Percentiles rank a stretch among this genome's conserved stretches.
phyloP scores from a whole-genome alignment of 2,113 vertebrate species.

The Sceloporus undulatus region DNA sequence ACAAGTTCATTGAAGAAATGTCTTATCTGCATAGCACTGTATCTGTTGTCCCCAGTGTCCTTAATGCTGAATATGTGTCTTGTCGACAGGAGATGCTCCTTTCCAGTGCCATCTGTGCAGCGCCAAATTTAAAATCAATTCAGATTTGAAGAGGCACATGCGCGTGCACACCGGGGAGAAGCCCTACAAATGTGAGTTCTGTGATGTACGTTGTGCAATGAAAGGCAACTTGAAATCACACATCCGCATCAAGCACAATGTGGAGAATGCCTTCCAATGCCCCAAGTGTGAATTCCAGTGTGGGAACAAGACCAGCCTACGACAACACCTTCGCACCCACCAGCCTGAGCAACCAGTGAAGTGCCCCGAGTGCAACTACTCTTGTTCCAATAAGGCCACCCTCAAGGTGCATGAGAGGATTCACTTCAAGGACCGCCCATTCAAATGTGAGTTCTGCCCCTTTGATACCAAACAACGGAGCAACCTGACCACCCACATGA shows the following conservation, averaged over 20 bases:
- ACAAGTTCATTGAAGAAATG: rapidly evolving
- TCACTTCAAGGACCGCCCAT: constrained; percentile 93
- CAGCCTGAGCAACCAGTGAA: constrained; percentile 88
- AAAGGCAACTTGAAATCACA: constrained; percentile 98
- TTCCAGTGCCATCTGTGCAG: constrained; percentile 96
- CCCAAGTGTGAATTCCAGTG: constrained; percentile 91
- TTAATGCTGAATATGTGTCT: constrained; percentile 52
- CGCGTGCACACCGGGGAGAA: constrained; percentile 97
- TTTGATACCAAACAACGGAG: constrained; percentile 96
- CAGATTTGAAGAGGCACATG: constrained; percentile 95
- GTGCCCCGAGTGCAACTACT: constrained; percentile 91
- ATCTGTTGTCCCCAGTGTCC: not conserved
- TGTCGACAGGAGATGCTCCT: constrained; percentile 85
- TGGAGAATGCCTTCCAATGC: constrained; percentile 86
- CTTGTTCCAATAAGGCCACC: constrained; percentile 92
- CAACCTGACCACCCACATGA: constrained; percentile 92
- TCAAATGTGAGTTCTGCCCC: constrained; percentile 88
- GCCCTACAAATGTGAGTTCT: constrained; percentile 95
- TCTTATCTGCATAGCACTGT: not conserved
- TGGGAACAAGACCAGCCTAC: constrained; percentile 88
- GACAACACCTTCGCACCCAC: constrained; percentile 91
- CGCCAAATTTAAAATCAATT: constrained; percentile 99
- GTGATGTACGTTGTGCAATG: constrained; percentile 96
- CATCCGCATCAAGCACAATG: constrained; percentile 92
- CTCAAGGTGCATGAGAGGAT: constrained; percentile 92